A percentile compares a stretch with the other conserved stretches of the same genome.
phyloP scores from a whole-genome alignment of 2,888 invertebrate genomes.

The Parthenolecanium corni region DNA sequence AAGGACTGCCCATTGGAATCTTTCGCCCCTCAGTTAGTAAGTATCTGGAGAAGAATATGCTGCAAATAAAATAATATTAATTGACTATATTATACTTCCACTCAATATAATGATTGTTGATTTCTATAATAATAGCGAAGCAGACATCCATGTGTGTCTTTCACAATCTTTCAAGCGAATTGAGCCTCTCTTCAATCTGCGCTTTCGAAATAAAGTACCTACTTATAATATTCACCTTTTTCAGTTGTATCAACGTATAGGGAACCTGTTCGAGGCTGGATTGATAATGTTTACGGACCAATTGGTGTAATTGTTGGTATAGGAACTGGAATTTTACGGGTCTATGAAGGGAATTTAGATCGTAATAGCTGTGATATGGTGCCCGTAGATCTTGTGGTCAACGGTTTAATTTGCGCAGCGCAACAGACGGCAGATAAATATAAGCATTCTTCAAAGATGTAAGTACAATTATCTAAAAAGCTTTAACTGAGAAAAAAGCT shows the following conservation, averaged over 20 bases:
- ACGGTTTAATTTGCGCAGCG: conserved; percentile 64
- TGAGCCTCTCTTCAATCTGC: no score
- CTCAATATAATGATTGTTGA: no score
- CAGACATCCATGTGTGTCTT: no score
- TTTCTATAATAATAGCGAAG: neutral
- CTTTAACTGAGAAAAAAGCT: conserved; percentile 39
- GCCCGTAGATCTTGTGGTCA: conserved; percentile 72
- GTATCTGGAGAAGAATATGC: no score
- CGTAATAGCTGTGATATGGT: conserved; percentile 63
- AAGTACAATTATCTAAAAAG: neutral
- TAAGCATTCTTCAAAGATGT: conserved; percentile 37
- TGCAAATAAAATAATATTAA: no score
- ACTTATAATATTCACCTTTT: conserved; percentile 31
- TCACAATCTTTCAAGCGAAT: no score
- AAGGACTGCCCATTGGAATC: conserved; percentile 57
- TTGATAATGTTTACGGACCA: conserved; percentile 74
- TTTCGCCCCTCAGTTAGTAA: conserved; percentile 70
- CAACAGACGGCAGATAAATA: conserved; percentile 44
- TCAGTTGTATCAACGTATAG: conserved; percentile 52
- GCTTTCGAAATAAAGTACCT: neutral
- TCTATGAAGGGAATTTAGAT: conserved; percentile 43
- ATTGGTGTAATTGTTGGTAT: conserved; percentile 46
- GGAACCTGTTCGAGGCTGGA: conserved; percentile 72
- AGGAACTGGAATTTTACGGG: conserved; percentile 62
- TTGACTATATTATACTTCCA: no score